Conservation (phyloP, 2,797 vertebrate genomes). For the Acipenser transmontanus region DNA sequence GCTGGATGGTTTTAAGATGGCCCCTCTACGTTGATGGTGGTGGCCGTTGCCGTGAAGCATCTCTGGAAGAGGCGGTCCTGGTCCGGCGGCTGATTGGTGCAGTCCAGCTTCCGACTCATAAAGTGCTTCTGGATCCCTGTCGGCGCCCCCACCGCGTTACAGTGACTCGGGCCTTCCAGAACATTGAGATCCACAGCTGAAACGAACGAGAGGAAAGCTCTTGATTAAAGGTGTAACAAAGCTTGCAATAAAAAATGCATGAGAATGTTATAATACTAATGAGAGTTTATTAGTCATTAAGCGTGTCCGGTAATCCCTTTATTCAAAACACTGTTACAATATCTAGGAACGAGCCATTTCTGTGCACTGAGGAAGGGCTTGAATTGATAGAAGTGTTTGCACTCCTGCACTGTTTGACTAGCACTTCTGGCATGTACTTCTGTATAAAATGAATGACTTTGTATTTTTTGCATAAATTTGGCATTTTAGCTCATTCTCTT, state of each 20-base stretch:
- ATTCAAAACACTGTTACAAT: background rate
- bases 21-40: conserved; percentile 46
- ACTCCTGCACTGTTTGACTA: no score
- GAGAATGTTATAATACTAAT: background rate
- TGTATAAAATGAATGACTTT: no score
- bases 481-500: no score
- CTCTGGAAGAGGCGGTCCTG: conserved; percentile 56
- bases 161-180: conserved; percentile 34
- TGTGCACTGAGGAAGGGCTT: background rate
- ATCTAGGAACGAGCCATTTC: background rate
- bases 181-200: conserved; percentile 46
- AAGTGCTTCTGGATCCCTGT: conserved; percentile 56
- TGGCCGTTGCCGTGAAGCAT: conserved; percentile 60
- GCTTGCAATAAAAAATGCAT: no score
- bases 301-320: background rate
- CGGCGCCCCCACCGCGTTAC: conserved; percentile 29
- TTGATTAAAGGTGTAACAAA: no score
- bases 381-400: no score
- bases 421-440: no score
- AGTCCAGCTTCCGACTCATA: conserved; percentile 57
- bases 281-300: background rate
- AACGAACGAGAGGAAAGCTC: conserved; percentile 24
- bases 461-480: no score
- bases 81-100: conserved; percentile 52
- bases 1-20: conserved; percentile 30